Conservation (phyloP, 2,888 invertebrate genomes). For the Taenaris catops region DNA sequence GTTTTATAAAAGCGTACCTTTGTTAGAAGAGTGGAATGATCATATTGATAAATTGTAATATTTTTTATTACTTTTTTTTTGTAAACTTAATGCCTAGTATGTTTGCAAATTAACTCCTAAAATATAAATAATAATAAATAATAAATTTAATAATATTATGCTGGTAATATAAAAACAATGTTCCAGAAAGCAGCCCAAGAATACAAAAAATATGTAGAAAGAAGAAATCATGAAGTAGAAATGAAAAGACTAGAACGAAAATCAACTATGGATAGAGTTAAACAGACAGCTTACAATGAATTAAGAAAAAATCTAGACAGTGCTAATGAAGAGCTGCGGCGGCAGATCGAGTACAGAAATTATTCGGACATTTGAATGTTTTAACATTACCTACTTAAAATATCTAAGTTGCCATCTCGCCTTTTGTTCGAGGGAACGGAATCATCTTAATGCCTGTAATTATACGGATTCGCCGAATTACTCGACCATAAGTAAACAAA, state of each 20-base stretch:
- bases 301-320: slow-evolving; percentile 40
- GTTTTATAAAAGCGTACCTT: neutral
- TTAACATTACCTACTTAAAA: slow-evolving; percentile 54
- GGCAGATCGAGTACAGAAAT: slow-evolving; percentile 55
- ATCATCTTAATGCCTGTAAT: slow-evolving; percentile 79
- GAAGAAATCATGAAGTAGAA: slow-evolving; percentile 37
- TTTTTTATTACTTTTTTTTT: too few relatives aligned
- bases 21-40: neutral
- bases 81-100: neutral
- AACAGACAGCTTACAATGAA: slow-evolving; percentile 43
- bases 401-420: slow-evolving; percentile 47
- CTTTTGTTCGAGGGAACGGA: slow-evolving; percentile 48
- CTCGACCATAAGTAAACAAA: slow-evolving; percentile 77
- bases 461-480: slow-evolving; percentile 78
- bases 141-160: too few relatives aligned
- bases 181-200: slow-evolving; percentile 55
- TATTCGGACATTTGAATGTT: slow-evolving; percentile 72
- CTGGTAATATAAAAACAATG: too few relatives aligned
- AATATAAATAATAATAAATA: too few relatives aligned
- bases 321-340: slow-evolving; percentile 47
- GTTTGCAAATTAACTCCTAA: neutral
- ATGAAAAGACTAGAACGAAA: slow-evolving; percentile 37
- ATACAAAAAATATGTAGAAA: slow-evolving; percentile 47
- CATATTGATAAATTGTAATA: too few relatives aligned
- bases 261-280: slow-evolving; percentile 48